A percentile compares a stretch with the other conserved stretches of the same genome.
Conservation (phyloP, 2,113 vertebrate genomes). For the Dicaeum eximium region DNA sequence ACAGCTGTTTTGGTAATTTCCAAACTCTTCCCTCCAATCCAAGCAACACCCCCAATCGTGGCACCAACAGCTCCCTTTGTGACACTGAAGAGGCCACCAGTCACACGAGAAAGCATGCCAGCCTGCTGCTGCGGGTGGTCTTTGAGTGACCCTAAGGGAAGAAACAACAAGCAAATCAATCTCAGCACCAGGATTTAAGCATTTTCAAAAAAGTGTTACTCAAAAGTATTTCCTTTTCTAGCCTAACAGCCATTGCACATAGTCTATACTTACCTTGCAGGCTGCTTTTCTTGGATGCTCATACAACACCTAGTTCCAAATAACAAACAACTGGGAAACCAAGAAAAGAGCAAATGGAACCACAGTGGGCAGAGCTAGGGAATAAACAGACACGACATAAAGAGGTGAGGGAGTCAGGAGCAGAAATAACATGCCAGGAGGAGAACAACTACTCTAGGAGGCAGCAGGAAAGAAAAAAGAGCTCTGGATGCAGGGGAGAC, state of each 20-base stretch:
- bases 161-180: background rate
- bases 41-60: conserved; percentile 89
- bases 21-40: conserved; percentile 93
- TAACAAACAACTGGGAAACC: background rate
- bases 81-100: conserved; percentile 89
- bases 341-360: background rate
- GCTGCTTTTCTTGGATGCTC: background rate
- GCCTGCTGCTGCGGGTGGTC: conserved; percentile 87
- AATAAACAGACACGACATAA: background rate
- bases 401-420: background rate
- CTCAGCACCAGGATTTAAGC: background rate
- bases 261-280: background rate
- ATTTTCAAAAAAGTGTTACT: background rate
- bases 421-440: background rate
- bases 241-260: background rate
- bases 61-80: conserved; percentile 94
- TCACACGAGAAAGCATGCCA: conserved; percentile 89
- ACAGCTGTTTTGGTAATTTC: conserved; percentile 93
- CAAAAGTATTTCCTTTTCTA: background rate
- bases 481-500: background rate
- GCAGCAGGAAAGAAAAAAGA: background rate
- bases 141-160: conserved; percentile 79
- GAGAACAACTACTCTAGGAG: background rate
- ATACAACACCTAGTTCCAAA: background rate
- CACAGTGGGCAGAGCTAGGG: background rate